Percentiles rank a stretch among this genome's conserved stretches.
These are phyloP conservation scores for Chelonus insularis DNA, from an alignment of 1,140 invertebrate genomes.

Conservation along the genomic window DNA sequence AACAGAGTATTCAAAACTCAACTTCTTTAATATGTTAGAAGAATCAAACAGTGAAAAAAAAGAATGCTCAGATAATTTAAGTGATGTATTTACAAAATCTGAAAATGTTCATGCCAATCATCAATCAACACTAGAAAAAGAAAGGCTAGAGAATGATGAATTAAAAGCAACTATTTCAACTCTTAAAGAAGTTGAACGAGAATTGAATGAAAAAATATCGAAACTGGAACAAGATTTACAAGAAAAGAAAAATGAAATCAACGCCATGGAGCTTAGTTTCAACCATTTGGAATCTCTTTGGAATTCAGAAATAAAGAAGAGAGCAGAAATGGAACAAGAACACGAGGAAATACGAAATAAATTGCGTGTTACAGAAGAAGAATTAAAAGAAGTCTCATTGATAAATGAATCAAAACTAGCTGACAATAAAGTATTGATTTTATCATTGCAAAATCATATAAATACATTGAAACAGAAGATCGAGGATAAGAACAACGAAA, in stretches of 20 bases:
- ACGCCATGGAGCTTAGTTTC: no score
- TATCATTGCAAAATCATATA: no score
- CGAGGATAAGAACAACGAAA: no score
- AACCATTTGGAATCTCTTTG: no score
- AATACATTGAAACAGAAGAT: no score
- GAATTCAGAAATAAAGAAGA: no score
- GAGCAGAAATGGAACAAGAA: not conserved
- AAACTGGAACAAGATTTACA: no score
- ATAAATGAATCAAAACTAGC: no score
- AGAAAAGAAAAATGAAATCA: not conserved
- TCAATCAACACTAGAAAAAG: slow-evolving; percentile 20
- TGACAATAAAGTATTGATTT: no score
- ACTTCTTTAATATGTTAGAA: slow-evolving; percentile 11
- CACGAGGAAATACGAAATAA: not conserved
- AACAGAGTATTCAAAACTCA: not conserved
- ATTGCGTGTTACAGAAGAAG: no score
- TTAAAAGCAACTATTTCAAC: not conserved
- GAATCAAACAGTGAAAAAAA: not conserved
- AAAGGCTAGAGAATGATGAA: not conserved
- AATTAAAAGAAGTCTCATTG: no score
- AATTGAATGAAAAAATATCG: not conserved
- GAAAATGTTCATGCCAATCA: slow-evolving; percentile 28
- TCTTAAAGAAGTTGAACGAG: not conserved
- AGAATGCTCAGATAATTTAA: not conserved
- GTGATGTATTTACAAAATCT: not conserved